Base-by-base conservation (phyloP, 2,113 vertebrate species). In the Nesoenas mayeri region DNA sequence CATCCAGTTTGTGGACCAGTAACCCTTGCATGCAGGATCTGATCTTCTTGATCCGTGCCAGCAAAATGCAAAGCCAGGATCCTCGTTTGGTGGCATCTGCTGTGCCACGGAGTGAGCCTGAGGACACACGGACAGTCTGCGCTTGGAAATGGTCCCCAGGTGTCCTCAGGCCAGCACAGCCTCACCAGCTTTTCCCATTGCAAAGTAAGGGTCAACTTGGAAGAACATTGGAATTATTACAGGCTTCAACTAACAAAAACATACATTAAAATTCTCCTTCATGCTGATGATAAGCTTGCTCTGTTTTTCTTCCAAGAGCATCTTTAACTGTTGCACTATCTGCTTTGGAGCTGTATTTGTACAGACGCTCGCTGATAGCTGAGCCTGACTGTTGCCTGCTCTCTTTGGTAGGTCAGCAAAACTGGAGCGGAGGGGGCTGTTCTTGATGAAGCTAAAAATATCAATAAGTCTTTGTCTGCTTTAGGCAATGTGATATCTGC, bases 401-500 rank as follows among this genome's bases (percentile, higher is more conserved):
- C 60, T 97, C 74, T 73, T 91, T 93, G 88, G 71, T 94, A 99
- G 99, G 99, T 99, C 97, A 99, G 99, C 98, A 99, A 99, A 98
- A 99, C 99, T 2, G 99, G 99, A 96, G 99, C 99, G 4, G 99
- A 99, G 97, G 99, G 99, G 15, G 96, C 99, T 7, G 99, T 99
- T 61, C 97, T 99, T 22, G 99, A 99, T 18, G 99, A 99, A 98
- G 99, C 99, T 80, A 99, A 99, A 98, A 99, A 99, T 96, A 99
- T 99, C 98, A 99, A 99, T 98, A 99, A 99, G 89, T 99, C 99
- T 97, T 97, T 99, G 92, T 99, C 99, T 64, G 99, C 99, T 79
- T 98, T 99, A 60, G 99, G 99, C 89, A 99, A 99, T 6, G 99
- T 99, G 96, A 99, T 99, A 93, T 98, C 99, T 5, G 99, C 99